phyloP scores from a whole-genome alignment of 2,797 vertebrate genomes.

The Pseudomugil gertrudae region DNA sequence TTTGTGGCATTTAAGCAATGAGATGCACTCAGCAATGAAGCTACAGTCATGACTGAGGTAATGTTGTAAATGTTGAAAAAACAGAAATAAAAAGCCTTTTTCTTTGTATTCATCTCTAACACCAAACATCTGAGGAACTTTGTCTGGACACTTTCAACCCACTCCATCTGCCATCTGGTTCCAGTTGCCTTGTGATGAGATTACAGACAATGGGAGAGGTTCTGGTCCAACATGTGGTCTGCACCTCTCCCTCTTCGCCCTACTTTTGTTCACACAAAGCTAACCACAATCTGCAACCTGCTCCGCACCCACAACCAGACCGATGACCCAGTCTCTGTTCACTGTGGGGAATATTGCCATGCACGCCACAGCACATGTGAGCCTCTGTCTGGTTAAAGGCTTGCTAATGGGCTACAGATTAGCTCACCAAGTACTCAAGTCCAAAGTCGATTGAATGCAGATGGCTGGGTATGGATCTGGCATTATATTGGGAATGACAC shows the following conservation, averaged over 20 bases:
- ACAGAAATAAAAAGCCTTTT: not conserved
- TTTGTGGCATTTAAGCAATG: conserved; percentile 11
- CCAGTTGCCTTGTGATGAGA: conserved; percentile 38
- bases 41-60: conserved; percentile 36
- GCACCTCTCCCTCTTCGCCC: conserved; percentile 38
- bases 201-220: conserved; percentile 30
- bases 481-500: conserved; percentile 63
- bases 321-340: conserved; percentile 11
- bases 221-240: conserved; percentile 66
- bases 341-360: conserved; percentile 15
- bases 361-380: conserved; percentile 31
- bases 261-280: conserved; percentile 42
- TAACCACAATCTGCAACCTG: conserved; percentile 47
- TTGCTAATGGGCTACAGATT: conserved; percentile 68
- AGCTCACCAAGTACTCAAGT: conserved; percentile 25
- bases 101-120: conserved; percentile 38
- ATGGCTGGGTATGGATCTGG: conserved; percentile 56
- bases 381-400: conserved; percentile 44
- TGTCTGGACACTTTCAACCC: conserved; percentile 37
- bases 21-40: conserved; percentile 18
- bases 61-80: conserved; percentile 23
- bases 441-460: conserved; percentile 60
- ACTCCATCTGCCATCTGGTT: conserved; percentile 58
- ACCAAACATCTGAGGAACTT: conserved; percentile 48
- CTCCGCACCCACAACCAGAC: conserved; percentile 41